Evolutionary conservation across 2,888 invertebrate genomes (phyloP).

Genomic region (Margaritifera margaritifera): DNA sequence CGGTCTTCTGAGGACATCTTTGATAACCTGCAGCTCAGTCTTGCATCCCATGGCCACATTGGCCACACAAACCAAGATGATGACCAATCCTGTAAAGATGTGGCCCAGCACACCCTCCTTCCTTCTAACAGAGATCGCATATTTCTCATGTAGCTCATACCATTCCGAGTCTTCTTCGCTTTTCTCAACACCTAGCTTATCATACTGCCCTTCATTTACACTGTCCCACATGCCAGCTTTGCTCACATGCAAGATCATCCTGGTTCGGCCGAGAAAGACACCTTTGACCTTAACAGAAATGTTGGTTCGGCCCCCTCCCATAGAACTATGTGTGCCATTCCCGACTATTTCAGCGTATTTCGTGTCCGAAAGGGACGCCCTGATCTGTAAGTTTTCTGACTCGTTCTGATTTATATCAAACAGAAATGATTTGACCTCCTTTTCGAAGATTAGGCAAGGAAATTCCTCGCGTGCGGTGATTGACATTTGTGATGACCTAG

Average conservation of each 20-base stretch:
- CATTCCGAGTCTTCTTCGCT: conserved; percentile 21
- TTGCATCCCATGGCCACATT: conserved; percentile 75
- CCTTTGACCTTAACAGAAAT: conserved; percentile 35
- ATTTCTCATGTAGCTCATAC: conserved; percentile 37
- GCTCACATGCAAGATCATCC: conserved; percentile 32
- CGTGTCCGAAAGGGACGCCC: conserved; percentile 19
- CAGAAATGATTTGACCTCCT: conserved; percentile 27
- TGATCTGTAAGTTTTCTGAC: conserved; percentile 17
- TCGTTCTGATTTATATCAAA: conserved; percentile 25
- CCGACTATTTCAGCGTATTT: conserved; percentile 24
- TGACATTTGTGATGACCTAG: conserved; percentile 10
- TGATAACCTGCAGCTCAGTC: conserved; percentile 70
- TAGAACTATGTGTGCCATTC: conserved; percentile 12
- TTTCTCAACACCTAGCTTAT: background rate
- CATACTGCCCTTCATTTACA: conserved; percentile 8
- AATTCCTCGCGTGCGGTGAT: conserved; percentile 18
- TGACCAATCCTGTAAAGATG: conserved; percentile 49
- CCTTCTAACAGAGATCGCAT: conserved; percentile 45
- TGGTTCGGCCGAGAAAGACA: conserved; percentile 40
- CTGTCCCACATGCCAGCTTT: conserved; percentile 9
- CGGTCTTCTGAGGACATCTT: conserved; percentile 72
- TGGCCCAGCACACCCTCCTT: conserved; percentile 42
- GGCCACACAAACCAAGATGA: conserved; percentile 55
- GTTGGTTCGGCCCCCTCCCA: conserved; percentile 16
- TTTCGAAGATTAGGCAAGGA: conserved; percentile 30